A percentile compares a stretch with the other conserved stretches of the same genome.
Evolutionary conservation across 2,797 vertebrate genomes (phyloP).

Genomic region (Ambastaia sidthimunki): DNA sequence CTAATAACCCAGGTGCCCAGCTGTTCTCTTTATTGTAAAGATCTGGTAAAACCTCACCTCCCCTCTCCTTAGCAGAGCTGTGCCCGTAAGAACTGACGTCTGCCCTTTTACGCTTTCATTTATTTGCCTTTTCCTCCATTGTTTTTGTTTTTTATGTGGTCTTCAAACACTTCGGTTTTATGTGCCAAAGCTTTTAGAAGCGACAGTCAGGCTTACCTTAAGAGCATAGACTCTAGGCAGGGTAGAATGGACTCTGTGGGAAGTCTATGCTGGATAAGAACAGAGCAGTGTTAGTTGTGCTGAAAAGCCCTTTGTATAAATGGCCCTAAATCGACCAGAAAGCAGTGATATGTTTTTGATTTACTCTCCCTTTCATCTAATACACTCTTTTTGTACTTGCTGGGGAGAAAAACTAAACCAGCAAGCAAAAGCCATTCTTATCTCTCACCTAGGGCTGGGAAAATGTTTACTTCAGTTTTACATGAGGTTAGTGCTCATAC

Average conservation of each 20-base stretch:
- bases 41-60: constrained; percentile 42
- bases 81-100: constrained; percentile 47
- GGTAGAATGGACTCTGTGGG: constrained; percentile 47
- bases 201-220: constrained; percentile 57
- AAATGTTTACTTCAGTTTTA: no score
- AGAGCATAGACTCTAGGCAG: constrained; percentile 29
- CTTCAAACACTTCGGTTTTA: constrained; percentile 42
- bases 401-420: background rate
- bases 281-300: constrained; percentile 26
- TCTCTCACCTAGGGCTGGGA: background rate
- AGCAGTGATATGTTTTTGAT: constrained; percentile 34
- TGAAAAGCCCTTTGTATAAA: constrained; percentile 32
- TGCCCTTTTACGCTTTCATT: constrained; percentile 55
- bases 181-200: constrained; percentile 41
- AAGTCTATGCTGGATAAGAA: constrained; percentile 32
- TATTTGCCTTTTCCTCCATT: constrained; percentile 32
- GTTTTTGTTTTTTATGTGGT: constrained; percentile 24
- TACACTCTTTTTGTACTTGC: background rate
- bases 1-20: constrained; percentile 68
- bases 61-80: constrained; percentile 51
- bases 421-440: background rate
- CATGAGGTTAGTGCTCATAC: no score
- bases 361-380: constrained; percentile 9
- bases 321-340: constrained; percentile 27
- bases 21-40: constrained; percentile 67